Base-by-base conservation (phyloP, 2,113 vertebrate species). In the Myrmophylax atrothorax region DNA sequence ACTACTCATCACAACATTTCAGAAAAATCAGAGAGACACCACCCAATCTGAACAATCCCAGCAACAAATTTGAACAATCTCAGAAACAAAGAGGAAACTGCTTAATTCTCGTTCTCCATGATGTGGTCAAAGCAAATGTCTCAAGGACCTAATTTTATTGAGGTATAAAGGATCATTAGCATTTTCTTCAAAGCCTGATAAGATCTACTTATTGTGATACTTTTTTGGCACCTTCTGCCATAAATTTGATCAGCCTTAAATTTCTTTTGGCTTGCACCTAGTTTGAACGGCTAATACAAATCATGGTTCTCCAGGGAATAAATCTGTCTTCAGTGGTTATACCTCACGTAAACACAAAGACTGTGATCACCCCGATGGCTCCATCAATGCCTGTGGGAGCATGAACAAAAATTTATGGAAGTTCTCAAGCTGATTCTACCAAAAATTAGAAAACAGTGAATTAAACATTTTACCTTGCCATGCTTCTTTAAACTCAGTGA, bases 381-480 rank as follows among this genome's bases (percentile, higher is more conserved):
- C 59, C 35, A 58, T n/a, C 13, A 58, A 15, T 18, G 8, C n/a
- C 55, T 56, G 20, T 0, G 2, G 29, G 29, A 53, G 31, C 14
- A 50, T 19, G 28, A 0, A 1, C 12, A 63, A 64, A 70, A 96
- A 62, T 33, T 3, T 18, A n/a, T 0, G 2, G 12, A 72, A 68
- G 26, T 86, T 72, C 77, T 46, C 64, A 90, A 77, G 37, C 35
- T 73, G 62, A 81, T 6, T 46, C 38, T 12, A 84, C 14, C 53
- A 60, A 60, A 83, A 76, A 5, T 35, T 35, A 73, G 40, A 64
- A 83, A 87, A 58, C 5, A 73, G 17, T 31, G 22, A 70, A 67
- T 49, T 28, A 69, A 94, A 93, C 38, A 58, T 31, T 76, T 83
- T 97, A 98, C 98, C 97, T 97, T 96, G 78, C 14, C 20, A 20